Base-by-base conservation (phyloP, 2,113 vertebrate genomes). In the Neotoma lepida region DNA sequence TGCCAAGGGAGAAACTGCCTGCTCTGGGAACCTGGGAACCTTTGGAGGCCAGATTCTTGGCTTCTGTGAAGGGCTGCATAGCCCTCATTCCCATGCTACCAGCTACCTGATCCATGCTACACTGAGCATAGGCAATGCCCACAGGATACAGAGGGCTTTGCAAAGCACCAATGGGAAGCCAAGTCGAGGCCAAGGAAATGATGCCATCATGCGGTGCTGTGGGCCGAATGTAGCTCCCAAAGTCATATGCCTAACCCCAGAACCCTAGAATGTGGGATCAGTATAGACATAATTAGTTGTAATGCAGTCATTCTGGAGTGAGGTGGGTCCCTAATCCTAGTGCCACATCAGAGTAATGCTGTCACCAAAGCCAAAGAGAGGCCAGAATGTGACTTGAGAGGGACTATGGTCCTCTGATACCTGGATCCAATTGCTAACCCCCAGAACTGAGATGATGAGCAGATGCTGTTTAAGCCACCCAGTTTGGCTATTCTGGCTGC, bases 41-140 rank as follows among this genome's bases (percentile, higher is more conserved):
- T 1, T 4, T 9, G 86, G 39, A 88, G 64, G 1, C 39, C 8
- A 1, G 44, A 35, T 64, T 61, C 87, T 82, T 44, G 76, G 76
- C 30, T 90, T 92, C 92, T 33, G 1, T 35, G 26, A 44, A 26
- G n/a, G 58, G 46, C 24, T 18, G 9, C 44, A 28, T 66, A 10
- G 35, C n/a, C 49, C n/a, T n/a, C 9, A 46, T 15, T 13, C 54
- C 1, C 8, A 3, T 61, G 49, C 41, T 1, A 2, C 26, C 3
- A 2, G 9, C 1, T 10, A 41, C 26, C 7, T 28, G 24, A 7
- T 3, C 24, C 1, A 13, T 24, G 5, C 61, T 35, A 44, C 15
- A 1, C 41, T 41, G 82, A 54, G 51, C 73, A 8, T 7, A 3
- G 20, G 49, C 39, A 44, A 80, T 33, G 88, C 26, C 58, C 12